Base-by-base conservation (phyloP, 2,113 vertebrate species). In the Actenoides lindsayi region DNA sequence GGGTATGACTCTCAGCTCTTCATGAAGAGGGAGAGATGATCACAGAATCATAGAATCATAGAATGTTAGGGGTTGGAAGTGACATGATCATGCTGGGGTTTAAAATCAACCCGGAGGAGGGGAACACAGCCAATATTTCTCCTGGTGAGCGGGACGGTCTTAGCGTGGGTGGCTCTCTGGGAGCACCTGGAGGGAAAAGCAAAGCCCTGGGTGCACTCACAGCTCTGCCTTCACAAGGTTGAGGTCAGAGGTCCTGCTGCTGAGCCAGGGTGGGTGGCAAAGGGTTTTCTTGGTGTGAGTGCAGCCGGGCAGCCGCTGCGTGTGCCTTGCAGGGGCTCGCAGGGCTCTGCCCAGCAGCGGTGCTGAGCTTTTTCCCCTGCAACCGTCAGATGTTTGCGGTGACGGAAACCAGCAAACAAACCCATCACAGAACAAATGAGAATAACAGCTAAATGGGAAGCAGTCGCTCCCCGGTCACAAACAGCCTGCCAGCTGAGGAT, bases 401-500 rank as follows among this genome's bases (percentile, higher is more conserved):
- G 1, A 64, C 3, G 37, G 70, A 25, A 76, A 75, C 19, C 12
- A 25, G 68, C 59, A 92, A 94, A 93, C 67, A 70, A 89, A 93
- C 17, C 68, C 79, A 21, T 70, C 30, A 10, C 2, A 9, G 75
- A 62, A 80, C 41, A 69, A 80, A 89, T 35, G 76, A 80, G 87
- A 78, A 23, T 20, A 80, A 60, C 60, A 75, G 67, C 54, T 53
- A 63, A 35, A 83, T 44, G 6, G 2, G 41, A 41, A 48, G 54
- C 54, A 5, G 42, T 51, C 5, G 2, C 53, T 86, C 67, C 86
- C 93, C 60, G 89, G n/a, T 46, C 75, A 37, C 89, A 70, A 37
- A n/a, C 57, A 90, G 65, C 57, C 89, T 64, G 89, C 78, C 85
- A 76, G 93, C 79, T 46, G 83, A 48, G 71, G 63, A 64, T 71